These are phyloP conservation scores for Ciona savignyi DNA, from an alignment of 23 tunicate species.

Conservation along the genomic window DNA sequence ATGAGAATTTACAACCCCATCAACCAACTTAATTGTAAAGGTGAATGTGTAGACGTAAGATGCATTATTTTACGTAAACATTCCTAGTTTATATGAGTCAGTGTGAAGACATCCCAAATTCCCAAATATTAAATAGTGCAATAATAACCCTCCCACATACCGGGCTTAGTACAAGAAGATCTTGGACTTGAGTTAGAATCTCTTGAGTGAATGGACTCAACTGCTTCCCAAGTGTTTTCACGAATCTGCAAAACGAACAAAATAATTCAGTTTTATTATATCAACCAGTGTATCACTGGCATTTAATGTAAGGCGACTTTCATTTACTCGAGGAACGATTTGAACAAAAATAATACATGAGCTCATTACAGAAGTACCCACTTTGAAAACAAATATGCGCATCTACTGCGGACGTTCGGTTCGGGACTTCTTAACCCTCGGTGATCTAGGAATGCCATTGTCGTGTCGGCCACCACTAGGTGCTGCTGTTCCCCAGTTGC, in stretches of 20 bases:
- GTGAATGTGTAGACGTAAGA: too few species aligned
- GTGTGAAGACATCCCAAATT: too few species aligned
- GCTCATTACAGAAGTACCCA: too few species aligned
- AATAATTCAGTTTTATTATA: too few species aligned
- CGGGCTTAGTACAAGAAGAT: conserved; percentile 38
- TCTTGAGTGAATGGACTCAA: conserved; percentile 65
- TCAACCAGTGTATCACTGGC: too few species aligned
- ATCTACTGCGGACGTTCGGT: conserved; percentile 74
- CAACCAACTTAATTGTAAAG: too few species aligned
- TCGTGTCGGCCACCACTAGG: conserved; percentile 36
- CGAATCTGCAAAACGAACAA: conserved; percentile 58
- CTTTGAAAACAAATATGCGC: conserved; percentile 88
- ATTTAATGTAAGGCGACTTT: too few species aligned
- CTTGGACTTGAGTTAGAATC: conserved; percentile 38
- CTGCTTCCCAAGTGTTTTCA: conserved; percentile 66
- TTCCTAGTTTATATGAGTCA: too few species aligned
- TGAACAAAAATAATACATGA: too few species aligned
- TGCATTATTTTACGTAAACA: too few species aligned
- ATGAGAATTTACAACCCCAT: too few species aligned
- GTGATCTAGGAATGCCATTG: conserved; percentile 65
- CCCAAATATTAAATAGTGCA: not conserved
- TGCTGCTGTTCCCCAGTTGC: conserved; percentile 26
- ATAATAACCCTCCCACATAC: conserved; percentile 9
- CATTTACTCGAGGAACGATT: too few species aligned
- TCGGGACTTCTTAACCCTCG: conserved; percentile 58